Evolutionary conservation across 2,888 invertebrate genomes (phyloP).

Genomic region (Hydraecia micacea): DNA sequence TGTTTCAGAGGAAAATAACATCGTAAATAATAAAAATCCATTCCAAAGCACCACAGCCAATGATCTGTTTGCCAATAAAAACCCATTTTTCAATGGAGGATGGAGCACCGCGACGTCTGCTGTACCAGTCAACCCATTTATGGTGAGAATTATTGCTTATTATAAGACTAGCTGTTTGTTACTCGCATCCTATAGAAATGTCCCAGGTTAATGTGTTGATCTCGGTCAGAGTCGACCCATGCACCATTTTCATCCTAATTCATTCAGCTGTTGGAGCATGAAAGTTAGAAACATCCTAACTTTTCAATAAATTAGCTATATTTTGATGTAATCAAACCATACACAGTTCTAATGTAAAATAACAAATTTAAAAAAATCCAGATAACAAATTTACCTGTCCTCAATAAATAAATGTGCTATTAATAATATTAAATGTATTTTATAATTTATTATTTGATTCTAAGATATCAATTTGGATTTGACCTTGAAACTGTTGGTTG

Average conservation of each 20-base stretch:
- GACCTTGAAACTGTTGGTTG: slow-evolving; percentile 59
- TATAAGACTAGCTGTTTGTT: not conserved
- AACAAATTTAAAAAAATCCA: not conserved
- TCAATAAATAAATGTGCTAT: not conserved
- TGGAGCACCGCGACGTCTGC: slow-evolving; percentile 80
- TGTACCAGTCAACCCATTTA: slow-evolving; percentile 85
- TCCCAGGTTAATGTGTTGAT: too few relatives aligned
- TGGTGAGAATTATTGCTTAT: slow-evolving; percentile 75
- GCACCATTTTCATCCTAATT: not conserved
- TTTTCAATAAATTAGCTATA: not conserved
- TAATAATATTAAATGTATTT: slow-evolving; percentile 10
- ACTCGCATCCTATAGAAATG: not conserved
- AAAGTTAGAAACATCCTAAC: not conserved
- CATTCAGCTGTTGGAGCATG: not conserved
- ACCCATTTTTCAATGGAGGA: slow-evolving; percentile 86
- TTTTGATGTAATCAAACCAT: not conserved
- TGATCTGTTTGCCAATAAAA: slow-evolving; percentile 85
- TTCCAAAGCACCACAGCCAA: slow-evolving; percentile 86
- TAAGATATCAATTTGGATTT: slow-evolving; percentile 41
- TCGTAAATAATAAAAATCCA: slow-evolving; percentile 85
- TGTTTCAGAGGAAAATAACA: slow-evolving; percentile 82
- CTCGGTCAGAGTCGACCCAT: not conserved
- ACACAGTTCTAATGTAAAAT: slow-evolving; percentile 16
- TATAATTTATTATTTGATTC: slow-evolving; percentile 3
- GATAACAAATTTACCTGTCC: slow-evolving; percentile 6